phyloP scores from a whole-genome alignment of 2,888 invertebrate species.

The Hydrotaea cyrtoneurina region DNA sequence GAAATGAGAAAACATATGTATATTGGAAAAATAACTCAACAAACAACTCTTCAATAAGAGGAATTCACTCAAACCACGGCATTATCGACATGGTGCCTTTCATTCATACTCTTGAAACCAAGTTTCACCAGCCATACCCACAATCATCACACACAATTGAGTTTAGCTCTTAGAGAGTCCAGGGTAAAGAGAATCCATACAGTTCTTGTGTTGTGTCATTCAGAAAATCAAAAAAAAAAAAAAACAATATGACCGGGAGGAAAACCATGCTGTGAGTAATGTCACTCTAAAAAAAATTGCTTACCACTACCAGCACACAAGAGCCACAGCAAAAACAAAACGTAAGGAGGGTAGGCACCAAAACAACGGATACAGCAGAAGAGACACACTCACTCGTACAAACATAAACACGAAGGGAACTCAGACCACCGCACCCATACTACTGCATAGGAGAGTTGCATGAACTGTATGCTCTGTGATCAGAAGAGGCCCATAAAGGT shows the following conservation, averaged over 20 bases:
- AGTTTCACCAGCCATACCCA: not conserved
- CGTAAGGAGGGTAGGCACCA: slow-evolving; percentile 21
- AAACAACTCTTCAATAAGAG: not conserved
- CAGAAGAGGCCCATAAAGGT: slow-evolving; percentile 31
- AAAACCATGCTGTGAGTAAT: slow-evolving; percentile 45
- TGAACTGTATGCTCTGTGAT: slow-evolving; percentile 6
- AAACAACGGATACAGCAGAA: slow-evolving; percentile 39
- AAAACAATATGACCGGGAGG: slow-evolving; percentile 1
- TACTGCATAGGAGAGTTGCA: not conserved
- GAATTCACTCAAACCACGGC: slow-evolving; percentile 30
- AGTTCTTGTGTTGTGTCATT: slow-evolving; percentile 19
- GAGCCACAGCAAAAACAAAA: slow-evolving; percentile 5
- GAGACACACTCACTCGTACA: slow-evolving; percentile 60
- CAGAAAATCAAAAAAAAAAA: not conserved
- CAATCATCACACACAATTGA: not conserved
- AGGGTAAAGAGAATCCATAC: not conserved
- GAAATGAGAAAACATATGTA: not conserved
- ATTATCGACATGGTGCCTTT: slow-evolving; percentile 13
- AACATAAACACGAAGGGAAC: not conserved
- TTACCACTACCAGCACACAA: slow-evolving; percentile 22
- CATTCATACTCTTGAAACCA: slow-evolving; percentile 33
- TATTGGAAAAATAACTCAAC: slow-evolving; percentile 4
- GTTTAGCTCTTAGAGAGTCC: not conserved
- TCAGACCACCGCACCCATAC: not conserved
- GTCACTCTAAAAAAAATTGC: slow-evolving; percentile 53